Percentiles rank a stretch among this genome's conserved stretches.
phyloP scores from a whole-genome alignment of 2,113 vertebrate genomes.

The Prietella phreatophila region DNA sequence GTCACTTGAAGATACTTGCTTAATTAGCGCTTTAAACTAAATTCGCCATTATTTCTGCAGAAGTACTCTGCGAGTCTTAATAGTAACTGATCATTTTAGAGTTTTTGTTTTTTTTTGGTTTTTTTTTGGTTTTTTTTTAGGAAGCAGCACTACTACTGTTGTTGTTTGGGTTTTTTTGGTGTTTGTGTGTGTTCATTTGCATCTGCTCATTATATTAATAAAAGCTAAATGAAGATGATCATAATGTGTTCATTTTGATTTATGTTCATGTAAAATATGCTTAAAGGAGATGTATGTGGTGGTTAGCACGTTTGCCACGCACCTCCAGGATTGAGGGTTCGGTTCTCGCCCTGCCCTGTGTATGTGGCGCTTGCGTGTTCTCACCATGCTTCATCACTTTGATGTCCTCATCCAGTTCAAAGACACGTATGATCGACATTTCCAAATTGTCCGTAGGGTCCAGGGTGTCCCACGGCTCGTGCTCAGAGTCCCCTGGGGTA shows the following conservation, averaged over 20 bases:
- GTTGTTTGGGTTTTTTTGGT: neutral
- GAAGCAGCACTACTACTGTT: neutral
- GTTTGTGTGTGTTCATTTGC: neutral
- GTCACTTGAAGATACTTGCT: neutral
- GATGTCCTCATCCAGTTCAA: no score
- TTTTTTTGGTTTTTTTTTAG: neutral
- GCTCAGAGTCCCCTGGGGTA: no score
- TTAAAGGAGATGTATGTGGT: neutral
- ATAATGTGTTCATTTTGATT: neutral
- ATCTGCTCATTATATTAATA: neutral
- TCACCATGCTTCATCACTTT: no score
- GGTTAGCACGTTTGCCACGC: no score
- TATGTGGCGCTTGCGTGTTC: no score
- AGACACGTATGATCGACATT: no score
- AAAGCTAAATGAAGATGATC: neutral
- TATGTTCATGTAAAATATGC: neutral
- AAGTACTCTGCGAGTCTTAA: neutral
- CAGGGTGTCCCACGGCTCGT: no score
- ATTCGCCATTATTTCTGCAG: neutral
- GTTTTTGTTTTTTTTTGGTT: neutral
- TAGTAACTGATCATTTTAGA: neutral
- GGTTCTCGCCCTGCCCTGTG: no score
- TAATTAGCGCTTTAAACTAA: neutral
- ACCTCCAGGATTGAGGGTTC: no score
- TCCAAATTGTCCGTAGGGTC: no score